These are phyloP conservation scores for Lepidurus packardi DNA, from an alignment of 1,140 invertebrate species.

Conservation along the genomic window DNA sequence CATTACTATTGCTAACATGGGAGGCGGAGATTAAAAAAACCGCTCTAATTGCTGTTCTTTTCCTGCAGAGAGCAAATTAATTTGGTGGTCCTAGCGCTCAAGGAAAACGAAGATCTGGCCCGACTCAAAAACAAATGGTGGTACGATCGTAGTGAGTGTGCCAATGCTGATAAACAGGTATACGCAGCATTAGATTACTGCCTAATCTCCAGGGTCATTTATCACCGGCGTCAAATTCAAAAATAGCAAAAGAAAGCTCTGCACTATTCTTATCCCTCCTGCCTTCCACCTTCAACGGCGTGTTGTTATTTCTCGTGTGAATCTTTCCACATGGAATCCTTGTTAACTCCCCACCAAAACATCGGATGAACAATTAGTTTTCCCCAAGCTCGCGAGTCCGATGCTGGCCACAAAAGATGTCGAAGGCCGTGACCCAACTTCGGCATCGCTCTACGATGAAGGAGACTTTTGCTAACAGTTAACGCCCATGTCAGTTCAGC, in stretches of 20 bases:
- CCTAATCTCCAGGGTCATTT: too few species aligned
- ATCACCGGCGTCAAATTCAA: too few species aligned
- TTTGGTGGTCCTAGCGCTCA: slow-evolving; percentile 81
- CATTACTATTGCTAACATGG: neutral
- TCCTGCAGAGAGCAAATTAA: slow-evolving; percentile 74
- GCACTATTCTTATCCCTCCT: neutral
- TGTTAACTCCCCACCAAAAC: neutral
- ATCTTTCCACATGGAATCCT: neutral
- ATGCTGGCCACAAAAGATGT: too few species aligned
- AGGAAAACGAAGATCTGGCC: slow-evolving; percentile 84
- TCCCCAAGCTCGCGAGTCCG: too few species aligned
- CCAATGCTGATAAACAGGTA: slow-evolving; percentile 62
- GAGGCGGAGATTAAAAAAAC: neutral
- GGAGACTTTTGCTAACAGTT: neutral
- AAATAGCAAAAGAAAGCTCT: too few species aligned
- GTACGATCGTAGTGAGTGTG: slow-evolving; percentile 77
- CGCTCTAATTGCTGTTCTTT: slow-evolving; percentile 29
- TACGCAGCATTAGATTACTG: slow-evolving; percentile 29
- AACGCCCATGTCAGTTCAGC: neutral
- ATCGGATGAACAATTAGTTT: too few species aligned
- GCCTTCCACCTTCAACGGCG: neutral
- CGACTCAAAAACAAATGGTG: slow-evolving; percentile 92
- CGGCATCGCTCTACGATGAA: neutral
- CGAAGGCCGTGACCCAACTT: neutral
- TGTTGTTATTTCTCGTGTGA: neutral